Evolutionary conservation across 2,113 vertebrate species (phyloP).

Genomic region (Orycteropus afer): DNA sequence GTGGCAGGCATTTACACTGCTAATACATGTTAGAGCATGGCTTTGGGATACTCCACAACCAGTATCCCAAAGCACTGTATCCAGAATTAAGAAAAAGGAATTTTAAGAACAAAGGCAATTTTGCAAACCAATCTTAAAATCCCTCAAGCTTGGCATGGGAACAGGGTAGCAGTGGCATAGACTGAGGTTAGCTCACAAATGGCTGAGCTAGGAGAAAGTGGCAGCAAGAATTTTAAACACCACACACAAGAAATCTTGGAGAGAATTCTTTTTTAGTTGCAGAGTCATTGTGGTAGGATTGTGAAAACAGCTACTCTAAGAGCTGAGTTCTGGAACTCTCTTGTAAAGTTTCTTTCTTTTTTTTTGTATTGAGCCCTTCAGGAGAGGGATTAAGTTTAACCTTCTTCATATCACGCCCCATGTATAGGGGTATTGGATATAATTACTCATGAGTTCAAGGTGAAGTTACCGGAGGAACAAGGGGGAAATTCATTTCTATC

Average conservation of each 20-base stretch:
- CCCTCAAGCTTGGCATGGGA: neutral
- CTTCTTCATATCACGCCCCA: neutral
- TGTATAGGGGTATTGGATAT: neutral
- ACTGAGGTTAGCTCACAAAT: neutral
- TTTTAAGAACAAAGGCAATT: neutral
- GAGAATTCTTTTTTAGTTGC: neutral
- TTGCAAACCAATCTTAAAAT: slow-evolving; percentile 16
- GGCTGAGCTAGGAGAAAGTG: neutral
- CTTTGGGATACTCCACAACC: neutral
- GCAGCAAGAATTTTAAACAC: neutral
- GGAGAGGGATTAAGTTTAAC: neutral
- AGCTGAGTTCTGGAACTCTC: neutral
- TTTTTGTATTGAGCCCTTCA: neutral
- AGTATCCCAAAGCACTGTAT: neutral
- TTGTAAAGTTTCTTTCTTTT: neutral
- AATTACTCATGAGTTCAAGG: slow-evolving; percentile 19
- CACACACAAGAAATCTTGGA: neutral
- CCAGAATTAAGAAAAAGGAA: slow-evolving; percentile 12
- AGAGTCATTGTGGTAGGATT: neutral
- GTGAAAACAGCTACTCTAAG: neutral
- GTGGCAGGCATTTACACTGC: neutral
- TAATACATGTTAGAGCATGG: neutral
- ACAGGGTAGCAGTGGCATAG: neutral
- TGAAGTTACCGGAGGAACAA: neutral
- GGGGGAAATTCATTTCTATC: neutral